Evolutionary conservation across 2,888 invertebrate genomes (phyloP).

Genomic region (Rhynchonema sp.): DNA sequence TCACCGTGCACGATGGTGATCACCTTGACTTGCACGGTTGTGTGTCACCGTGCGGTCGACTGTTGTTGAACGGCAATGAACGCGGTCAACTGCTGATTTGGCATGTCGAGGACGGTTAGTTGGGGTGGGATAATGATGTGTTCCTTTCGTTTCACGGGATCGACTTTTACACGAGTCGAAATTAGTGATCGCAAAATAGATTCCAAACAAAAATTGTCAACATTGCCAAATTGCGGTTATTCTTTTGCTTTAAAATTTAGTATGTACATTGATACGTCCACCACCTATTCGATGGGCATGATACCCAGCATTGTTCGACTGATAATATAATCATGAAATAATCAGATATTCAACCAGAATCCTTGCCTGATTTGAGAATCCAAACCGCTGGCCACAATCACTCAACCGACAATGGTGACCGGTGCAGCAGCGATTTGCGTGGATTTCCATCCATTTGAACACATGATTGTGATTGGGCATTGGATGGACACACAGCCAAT

Average conservation of each 20-base stretch:
- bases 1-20: neutral
- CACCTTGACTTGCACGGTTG: neutral
- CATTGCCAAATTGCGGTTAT: no score
- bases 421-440: neutral
- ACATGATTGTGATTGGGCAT: neutral
- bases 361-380: neutral
- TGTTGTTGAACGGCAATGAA: neutral
- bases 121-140: no score
- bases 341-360: neutral
- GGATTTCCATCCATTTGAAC: neutral
- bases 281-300: no score
- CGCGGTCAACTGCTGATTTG: neutral
- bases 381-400: neutral
- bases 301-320: no score
- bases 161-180: no score
- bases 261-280: no score
- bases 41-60: neutral
- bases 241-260: no score
- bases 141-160: no score
- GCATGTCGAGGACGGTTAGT: neutral
- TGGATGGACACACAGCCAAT: neutral
- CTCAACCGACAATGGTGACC: neutral
- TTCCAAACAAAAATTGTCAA: no score
- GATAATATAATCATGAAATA: no score
- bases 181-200: no score